Evolutionary conservation across 1,140 invertebrate genomes (phyloP), one percentile per base, ranked within the genome.

Genomic region (Drosophila kanapiae): DNA sequence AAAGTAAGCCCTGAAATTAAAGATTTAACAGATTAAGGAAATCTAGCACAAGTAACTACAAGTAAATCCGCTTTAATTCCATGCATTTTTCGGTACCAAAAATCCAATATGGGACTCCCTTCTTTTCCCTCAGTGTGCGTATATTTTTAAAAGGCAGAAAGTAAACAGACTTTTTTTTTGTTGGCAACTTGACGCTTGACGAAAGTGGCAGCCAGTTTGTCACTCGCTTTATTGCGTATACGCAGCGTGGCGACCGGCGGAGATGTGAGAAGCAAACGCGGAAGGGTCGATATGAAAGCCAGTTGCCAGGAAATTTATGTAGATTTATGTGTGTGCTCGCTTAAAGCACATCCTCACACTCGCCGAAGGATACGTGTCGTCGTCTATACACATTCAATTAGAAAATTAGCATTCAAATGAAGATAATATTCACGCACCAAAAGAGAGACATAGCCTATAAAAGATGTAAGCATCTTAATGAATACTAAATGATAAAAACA

Each of bases 351-450:
- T 53, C 47, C 31, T n/a, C 33, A 62, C 11, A 38, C 23, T 16
- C 16, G 4, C n/a, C 40, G 23, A 42, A 23, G 38, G 16, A 31
- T 58, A 72, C 58, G 58, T 68, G 67, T 77, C 33, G 33, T 38
- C 57, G 16, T 54, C 62, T 14, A 45, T 40, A 74, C 35, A 48
- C 40, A 56, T 59, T 81, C 82, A 81, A 74, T 80, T 48, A 49
- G 38, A 77, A 85, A 81, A 84, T 84, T 84, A 84, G 81, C 81
- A 85, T 84, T 71, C 63, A 84, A 74, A 85, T 85, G 48, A 80
- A 80, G 79, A 9, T 68, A 64, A 78, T 54, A 54, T 69, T 81
- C 40, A 59, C 82, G 70, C 72, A 65, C 61, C 54, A 56, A 6
- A 6, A 27, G 18, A 37, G 51, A 16, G 18, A 33, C 13, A 27